phyloP scores from a whole-genome alignment of 1,140 invertebrate genomes.

The Brachionus sp. region DNA sequence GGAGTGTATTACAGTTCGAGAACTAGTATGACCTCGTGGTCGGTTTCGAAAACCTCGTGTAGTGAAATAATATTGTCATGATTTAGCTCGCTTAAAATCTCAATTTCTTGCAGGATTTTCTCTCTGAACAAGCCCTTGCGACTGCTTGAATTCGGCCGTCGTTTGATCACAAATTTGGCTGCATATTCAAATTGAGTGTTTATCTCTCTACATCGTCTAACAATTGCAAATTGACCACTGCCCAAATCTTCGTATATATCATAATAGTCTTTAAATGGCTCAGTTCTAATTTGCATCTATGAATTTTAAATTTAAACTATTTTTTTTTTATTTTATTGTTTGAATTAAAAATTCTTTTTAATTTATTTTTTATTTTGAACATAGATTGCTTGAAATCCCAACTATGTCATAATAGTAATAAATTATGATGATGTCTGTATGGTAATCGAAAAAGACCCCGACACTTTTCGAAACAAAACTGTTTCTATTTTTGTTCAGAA shows the following conservation, averaged over 20 bases:
- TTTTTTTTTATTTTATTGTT: not conserved
- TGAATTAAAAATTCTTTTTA: not conserved
- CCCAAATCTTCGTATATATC: slow-evolving; percentile 38
- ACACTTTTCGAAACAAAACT: not conserved
- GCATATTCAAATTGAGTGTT: slow-evolving; percentile 80
- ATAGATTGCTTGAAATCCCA: not conserved
- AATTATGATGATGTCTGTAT: slow-evolving; percentile 3
- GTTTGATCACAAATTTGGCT: slow-evolving; percentile 87
- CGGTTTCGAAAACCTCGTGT: slow-evolving; percentile 63
- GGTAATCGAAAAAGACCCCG: not conserved
- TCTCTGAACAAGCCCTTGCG: slow-evolving; percentile 54
- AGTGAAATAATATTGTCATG: slow-evolving; percentile 64
- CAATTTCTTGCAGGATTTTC: slow-evolving; percentile 63
- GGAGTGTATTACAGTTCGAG: slow-evolving; percentile 63
- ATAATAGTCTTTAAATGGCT: slow-evolving; percentile 31
- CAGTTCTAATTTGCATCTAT: slow-evolving; percentile 45
- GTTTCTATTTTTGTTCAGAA: not conserved
- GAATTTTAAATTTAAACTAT: slow-evolving; percentile 11
- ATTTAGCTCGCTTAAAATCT: slow-evolving; percentile 61
- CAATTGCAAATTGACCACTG: slow-evolving; percentile 92
- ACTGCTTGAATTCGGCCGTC: slow-evolving; percentile 58
- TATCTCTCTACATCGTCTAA: slow-evolving; percentile 79
- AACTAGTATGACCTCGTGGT: slow-evolving; percentile 62
- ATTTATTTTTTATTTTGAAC: not conserved
- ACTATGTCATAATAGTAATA: slow-evolving; percentile 25